Evolutionary conservation across 2,797 vertebrate genomes (phyloP).

Genomic region (Sebastes minor): DNA sequence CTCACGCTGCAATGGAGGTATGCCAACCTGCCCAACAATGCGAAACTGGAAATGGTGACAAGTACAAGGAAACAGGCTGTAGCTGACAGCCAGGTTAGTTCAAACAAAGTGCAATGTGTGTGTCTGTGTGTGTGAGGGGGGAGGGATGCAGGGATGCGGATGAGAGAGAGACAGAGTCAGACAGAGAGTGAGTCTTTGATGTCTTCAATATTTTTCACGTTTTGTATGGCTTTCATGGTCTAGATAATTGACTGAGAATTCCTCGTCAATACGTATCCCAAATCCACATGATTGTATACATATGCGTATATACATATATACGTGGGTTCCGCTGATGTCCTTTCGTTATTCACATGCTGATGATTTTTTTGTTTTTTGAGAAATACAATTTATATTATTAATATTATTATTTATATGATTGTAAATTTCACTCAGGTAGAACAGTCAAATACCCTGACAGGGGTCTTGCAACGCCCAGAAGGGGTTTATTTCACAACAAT

Average conservation of each 20-base stretch:
- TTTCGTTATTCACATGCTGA: neutral
- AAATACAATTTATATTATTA: neutral
- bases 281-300: neutral
- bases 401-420: neutral
- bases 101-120: neutral
- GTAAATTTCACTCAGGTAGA: neutral
- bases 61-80: constrained; percentile 78
- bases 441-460: neutral
- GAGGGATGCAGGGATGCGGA: too few relatives aligned
- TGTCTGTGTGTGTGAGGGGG: neutral
- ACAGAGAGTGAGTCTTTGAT: too few relatives aligned
- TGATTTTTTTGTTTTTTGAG: neutral
- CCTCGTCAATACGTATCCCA: neutral
- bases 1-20: constrained; percentile 94
- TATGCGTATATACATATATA: neutral
- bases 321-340: neutral
- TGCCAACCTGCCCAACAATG: constrained; percentile 96
- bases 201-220: too few relatives aligned
- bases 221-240: neutral
- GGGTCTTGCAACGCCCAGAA: too few relatives aligned
- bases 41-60: constrained; percentile 95
- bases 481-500: too few relatives aligned
- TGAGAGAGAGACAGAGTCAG: too few relatives aligned
- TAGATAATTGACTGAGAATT: neutral
- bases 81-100: constrained; percentile 82